These are phyloP conservation scores for Dasypogon diadema DNA, from an alignment of 2,888 invertebrate species.

Conservation along the genomic window DNA sequence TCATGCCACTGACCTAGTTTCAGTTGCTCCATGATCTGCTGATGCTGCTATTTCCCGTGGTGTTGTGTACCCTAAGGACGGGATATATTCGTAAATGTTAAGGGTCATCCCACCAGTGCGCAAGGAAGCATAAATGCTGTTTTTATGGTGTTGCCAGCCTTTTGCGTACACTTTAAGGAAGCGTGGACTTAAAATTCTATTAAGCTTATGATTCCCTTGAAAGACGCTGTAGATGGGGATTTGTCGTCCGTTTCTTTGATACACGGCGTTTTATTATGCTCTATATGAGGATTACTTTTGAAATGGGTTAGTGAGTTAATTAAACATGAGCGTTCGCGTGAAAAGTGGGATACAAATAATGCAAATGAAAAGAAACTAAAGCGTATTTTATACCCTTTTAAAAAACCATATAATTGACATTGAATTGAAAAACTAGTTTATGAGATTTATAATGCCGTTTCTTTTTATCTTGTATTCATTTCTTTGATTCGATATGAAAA, in stretches of 20 bases:
- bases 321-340: not conserved
- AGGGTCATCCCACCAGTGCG: slow-evolving; percentile 47
- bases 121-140: slow-evolving; percentile 37
- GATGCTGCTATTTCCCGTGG: slow-evolving; percentile 34
- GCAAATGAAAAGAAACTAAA: too few relatives aligned
- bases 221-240: not conserved
- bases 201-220: slow-evolving; percentile 24
- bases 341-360: too few relatives aligned
- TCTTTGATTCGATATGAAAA: too few relatives aligned
- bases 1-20: slow-evolving; percentile 51
- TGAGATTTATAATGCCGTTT: too few relatives aligned
- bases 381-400: too few relatives aligned
- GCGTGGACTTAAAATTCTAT: slow-evolving; percentile 31
- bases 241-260: not conserved
- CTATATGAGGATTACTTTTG: slow-evolving; percentile 21
- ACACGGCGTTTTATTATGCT: not conserved
- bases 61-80: not conserved
- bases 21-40: slow-evolving; percentile 39
- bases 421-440: too few relatives aligned
- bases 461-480: too few relatives aligned
- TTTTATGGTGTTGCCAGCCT: slow-evolving; percentile 26
- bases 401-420: too few relatives aligned
- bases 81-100: slow-evolving; percentile 25
- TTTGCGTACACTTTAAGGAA: not conserved
- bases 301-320: slow-evolving; percentile 41